Base-by-base conservation (phyloP, 1,140 invertebrate species). In the Coenobita brevimanus region DNA sequence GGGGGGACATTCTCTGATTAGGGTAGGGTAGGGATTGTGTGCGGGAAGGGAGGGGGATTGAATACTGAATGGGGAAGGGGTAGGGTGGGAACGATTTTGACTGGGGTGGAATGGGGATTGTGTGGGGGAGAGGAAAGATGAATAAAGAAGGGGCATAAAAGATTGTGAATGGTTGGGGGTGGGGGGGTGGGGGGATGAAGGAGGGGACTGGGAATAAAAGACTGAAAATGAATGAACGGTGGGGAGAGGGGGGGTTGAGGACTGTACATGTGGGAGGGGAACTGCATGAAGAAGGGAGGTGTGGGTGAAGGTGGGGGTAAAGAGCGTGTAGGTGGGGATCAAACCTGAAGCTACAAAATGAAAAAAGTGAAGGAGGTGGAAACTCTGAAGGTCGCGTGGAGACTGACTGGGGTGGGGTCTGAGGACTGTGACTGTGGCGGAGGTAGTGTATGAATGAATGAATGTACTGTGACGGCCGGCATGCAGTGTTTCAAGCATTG, bases 281-380 rank as follows among this genome's bases (percentile, higher is more conserved):
- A 33, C 24, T 30, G 76, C 54, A 50, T 27, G 76, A 79, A 50
- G 60, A 50, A 79, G 76, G 57, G 73, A 76, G 4, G 62, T 67
- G 27, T 67, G 27, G 6, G 62, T 13, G 62, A 67, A 6, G n/a
- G 62, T 8, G 46, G 17, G 46, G 17, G 46, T 17, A 50, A n/a
- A n/a, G n/a, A n/a, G n/a, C n/a, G n/a, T n/a, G n/a, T n/a, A n/a
- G n/a, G n/a, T n/a, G n/a, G n/a, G n/a, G n/a, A n/a, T n/a, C n/a
- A n/a, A n/a, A n/a, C n/a, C n/a, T n/a, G n/a, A n/a, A n/a, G n/a
- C n/a, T n/a, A n/a, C n/a, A n/a, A n/a, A n/a, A n/a, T n/a, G n/a
- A n/a, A n/a, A n/a, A n/a, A 50, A 50, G 46, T 50, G 46, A 50
- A 50, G 17, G 46, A 8, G 46, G 46, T 8, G 46, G 46, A 8